Base-by-base conservation (phyloP, 2,888 invertebrate species). In the Phalera bucephala region DNA sequence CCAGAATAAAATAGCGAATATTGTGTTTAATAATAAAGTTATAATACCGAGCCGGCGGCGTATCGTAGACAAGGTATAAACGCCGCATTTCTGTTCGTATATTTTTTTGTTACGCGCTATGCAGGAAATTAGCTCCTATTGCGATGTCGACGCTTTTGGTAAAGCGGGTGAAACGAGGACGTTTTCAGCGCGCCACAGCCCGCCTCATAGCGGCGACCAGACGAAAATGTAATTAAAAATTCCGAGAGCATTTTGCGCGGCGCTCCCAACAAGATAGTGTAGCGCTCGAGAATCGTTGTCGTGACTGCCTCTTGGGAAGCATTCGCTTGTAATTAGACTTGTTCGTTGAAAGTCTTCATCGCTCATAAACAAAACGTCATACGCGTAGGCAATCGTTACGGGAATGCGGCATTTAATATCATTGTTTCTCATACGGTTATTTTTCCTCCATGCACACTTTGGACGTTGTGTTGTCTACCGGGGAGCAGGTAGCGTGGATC, bases 401-500 rank as follows among this genome's bases (percentile, higher is more conserved):
- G 64, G 64, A 71, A 67, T 74, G 57, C 60, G 62, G 56, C 54
- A 64, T 61, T 66, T 53, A 10, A 31, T 30, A 9, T 9, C 36
- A 44, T 32, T 31, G 25, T 34, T 40, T 43, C 42, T 44, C 54
- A 55, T 50, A 63, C 31, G 30, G 42, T 49, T 33, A 46, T 55
- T 31, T 58, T 52, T 54, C 42, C 47, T 59, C 36, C 42, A 51
- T 64, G 52, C 55, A 45, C 35, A 36, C 52, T 31, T 56, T 52
- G 47, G 46, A 45, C 44, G 36, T 35, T 36, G 37, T 36, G 35
- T 44, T 31, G 49, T 32, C 44, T 36, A 33, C 50, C 50, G 52
- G 51, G 61, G 63, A 49, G 72, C 90, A 97, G 97, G 97, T 97
- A 73, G 97, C 97, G 62, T 97, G 97, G 97, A 96, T 97, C 88